phyloP scores from a whole-genome alignment of 2,797 vertebrate species.

The Catostomus latipinnis region DNA sequence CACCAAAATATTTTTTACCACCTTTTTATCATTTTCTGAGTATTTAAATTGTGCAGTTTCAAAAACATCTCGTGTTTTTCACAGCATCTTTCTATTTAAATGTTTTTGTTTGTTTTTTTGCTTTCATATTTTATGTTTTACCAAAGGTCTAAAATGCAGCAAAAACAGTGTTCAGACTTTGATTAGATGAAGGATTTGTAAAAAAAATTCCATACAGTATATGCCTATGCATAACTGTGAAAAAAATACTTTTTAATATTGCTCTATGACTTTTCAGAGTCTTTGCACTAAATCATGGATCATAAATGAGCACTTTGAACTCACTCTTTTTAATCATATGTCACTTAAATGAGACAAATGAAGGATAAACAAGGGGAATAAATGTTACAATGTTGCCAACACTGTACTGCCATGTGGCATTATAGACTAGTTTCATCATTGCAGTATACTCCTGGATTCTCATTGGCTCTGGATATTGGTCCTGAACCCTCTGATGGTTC shows the following conservation, averaged over 20 bases:
- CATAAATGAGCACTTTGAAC: neutral
- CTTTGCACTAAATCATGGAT: slow-evolving; percentile 58
- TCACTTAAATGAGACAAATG: slow-evolving; percentile 36
- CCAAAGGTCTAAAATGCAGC: slow-evolving; percentile 41
- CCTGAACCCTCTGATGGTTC: slow-evolving; percentile 15
- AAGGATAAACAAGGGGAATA: slow-evolving; percentile 38
- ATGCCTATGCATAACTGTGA: neutral
- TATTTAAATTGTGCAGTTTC: slow-evolving; percentile 3
- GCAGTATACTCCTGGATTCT: slow-evolving; percentile 32
- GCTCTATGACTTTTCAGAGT: slow-evolving; percentile 30
- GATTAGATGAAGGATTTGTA: slow-evolving; percentile 18
- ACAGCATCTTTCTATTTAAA: slow-evolving; percentile 3
- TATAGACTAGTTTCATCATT: slow-evolving; percentile 22
- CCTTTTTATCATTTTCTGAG: neutral
- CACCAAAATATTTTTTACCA: slow-evolving; percentile 24
- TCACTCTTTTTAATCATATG: slow-evolving; percentile 20
- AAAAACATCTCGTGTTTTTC: slow-evolving; percentile 10
- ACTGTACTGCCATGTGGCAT: neutral
- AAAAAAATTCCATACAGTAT: neutral
- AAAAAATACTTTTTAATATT: slow-evolving; percentile 24
- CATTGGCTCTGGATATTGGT: slow-evolving; percentile 46
- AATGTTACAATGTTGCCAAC: slow-evolving; percentile 10
- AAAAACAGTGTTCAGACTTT: slow-evolving; percentile 1
- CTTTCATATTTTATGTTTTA: slow-evolving; percentile 39
- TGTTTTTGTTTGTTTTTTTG: slow-evolving; percentile 7